A percentile compares a stretch with the other conserved stretches of the same genome.
Evolutionary conservation across 2,113 vertebrate genomes (phyloP).

Genomic region (Hemibagrus wyckioides): DNA sequence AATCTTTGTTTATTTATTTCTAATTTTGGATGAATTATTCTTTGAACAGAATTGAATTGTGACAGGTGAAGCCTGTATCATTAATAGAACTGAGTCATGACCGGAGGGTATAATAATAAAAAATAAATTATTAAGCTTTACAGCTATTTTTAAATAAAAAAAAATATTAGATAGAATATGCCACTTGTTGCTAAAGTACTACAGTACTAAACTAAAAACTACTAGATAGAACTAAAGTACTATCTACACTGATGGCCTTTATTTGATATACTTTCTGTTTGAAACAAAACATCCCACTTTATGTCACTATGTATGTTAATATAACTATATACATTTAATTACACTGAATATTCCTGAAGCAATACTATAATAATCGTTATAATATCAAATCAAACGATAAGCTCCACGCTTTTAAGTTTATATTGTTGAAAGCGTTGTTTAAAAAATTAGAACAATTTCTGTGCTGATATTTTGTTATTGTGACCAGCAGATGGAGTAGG

Average conservation of each 20-base stretch:
- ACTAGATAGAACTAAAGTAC: too few species aligned
- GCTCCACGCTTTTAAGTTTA: too few species aligned
- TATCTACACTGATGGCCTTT: background rate
- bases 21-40: background rate
- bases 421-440: background rate
- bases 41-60: background rate
- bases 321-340: background rate
- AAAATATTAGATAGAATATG: background rate
- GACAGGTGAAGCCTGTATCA: background rate
- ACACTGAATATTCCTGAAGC: background rate
- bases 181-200: background rate
- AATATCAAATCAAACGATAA: background rate
- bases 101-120: background rate
- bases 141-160: background rate
- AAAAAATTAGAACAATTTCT: background rate
- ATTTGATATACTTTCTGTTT: background rate
- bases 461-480: background rate
- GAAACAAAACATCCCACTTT: background rate
- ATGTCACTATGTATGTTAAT: background rate
- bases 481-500: slow-evolving; percentile 57
- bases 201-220: too few species aligned
- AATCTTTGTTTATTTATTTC: background rate
- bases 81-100: background rate
- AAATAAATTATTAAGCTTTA: background rate
- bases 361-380: background rate